phyloP scores from a whole-genome alignment of 2,797 vertebrate species.

The Acanthopagrus latus region DNA sequence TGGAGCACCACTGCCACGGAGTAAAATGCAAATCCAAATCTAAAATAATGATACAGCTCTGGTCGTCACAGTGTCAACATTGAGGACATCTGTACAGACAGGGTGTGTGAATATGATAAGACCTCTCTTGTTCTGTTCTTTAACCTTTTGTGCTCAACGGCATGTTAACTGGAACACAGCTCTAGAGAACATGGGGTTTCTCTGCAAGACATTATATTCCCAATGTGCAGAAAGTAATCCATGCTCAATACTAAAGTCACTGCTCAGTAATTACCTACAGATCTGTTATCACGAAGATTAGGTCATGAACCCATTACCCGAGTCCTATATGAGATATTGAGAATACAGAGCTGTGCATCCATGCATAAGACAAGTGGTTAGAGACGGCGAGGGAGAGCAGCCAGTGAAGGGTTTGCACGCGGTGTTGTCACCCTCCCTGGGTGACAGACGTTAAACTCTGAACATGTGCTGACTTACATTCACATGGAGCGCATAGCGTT shows the following conservation, averaged over 20 bases:
- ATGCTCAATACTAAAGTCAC: conserved; percentile 9
- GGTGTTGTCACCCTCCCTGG: no score
- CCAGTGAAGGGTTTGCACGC: background rate
- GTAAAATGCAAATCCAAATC: conserved; percentile 10
- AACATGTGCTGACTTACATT: background rate
- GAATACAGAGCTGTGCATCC: conserved; percentile 26
- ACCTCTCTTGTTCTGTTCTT: background rate
- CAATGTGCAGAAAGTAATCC: conserved; percentile 2
- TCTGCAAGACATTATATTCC: background rate
- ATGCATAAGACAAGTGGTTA: conserved; percentile 11
- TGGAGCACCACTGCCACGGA: conserved; percentile 6
- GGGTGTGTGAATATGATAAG: no score
- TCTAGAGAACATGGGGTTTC: background rate
- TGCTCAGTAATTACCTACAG: conserved; percentile 33
- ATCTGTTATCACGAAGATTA: conserved; percentile 25
- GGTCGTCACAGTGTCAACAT: background rate
- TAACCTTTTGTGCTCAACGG: background rate
- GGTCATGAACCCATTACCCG: conserved; percentile 56
- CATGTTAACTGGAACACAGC: conserved; percentile 1
- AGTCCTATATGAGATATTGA: conserved; percentile 45
- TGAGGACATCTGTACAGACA: background rate
- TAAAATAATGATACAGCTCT: background rate
- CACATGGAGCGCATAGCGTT: background rate
- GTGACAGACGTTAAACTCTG: background rate
- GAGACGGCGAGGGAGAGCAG: background rate